Evolutionary conservation across 1,140 invertebrate genomes (phyloP).

Genomic region (Lepidurus couesii): DNA sequence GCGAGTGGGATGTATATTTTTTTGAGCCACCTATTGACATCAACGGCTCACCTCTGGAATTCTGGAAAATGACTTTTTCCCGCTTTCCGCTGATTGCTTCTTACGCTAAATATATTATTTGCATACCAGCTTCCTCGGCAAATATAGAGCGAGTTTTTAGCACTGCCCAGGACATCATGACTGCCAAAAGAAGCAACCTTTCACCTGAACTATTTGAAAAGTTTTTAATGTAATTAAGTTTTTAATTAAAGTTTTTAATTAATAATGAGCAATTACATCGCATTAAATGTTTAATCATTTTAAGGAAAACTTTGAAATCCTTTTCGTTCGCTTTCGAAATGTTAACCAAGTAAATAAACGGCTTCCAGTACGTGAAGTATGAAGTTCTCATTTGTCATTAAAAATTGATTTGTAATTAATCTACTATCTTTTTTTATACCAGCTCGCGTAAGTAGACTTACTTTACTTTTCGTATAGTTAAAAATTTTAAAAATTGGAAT

Average conservation of each 20-base stretch:
- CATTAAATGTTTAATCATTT: not conserved
- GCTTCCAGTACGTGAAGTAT: too few relatives aligned
- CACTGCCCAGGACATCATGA: slow-evolving; percentile 23
- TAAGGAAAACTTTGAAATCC: too few relatives aligned
- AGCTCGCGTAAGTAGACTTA: too few relatives aligned
- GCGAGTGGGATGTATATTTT: slow-evolving; percentile 1
- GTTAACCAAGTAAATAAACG: too few relatives aligned
- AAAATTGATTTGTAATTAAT: too few relatives aligned
- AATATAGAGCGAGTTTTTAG: slow-evolving; percentile 26
- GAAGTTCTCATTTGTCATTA: too few relatives aligned
- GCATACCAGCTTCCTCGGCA: not conserved
- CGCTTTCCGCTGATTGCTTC: slow-evolving; percentile 5
- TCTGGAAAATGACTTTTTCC: not conserved
- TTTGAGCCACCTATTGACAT: slow-evolving; percentile 11
- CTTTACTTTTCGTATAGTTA: too few relatives aligned
- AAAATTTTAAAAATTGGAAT: too few relatives aligned
- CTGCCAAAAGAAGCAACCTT: slow-evolving; percentile 1
- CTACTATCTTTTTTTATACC: not conserved
- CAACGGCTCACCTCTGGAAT: slow-evolving; percentile 25
- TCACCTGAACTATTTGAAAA: slow-evolving; percentile 25
- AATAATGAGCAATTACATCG: not conserved
- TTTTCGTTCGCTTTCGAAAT: too few relatives aligned
- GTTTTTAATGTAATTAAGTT: too few relatives aligned
- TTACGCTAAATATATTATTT: slow-evolving; percentile 9
- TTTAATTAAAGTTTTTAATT: too few relatives aligned